Evolutionary conservation across 2,797 vertebrate species (phyloP), one percentile per base, ranked within the genome.

Genomic region (Phrynocephalus forsythii): DNA sequence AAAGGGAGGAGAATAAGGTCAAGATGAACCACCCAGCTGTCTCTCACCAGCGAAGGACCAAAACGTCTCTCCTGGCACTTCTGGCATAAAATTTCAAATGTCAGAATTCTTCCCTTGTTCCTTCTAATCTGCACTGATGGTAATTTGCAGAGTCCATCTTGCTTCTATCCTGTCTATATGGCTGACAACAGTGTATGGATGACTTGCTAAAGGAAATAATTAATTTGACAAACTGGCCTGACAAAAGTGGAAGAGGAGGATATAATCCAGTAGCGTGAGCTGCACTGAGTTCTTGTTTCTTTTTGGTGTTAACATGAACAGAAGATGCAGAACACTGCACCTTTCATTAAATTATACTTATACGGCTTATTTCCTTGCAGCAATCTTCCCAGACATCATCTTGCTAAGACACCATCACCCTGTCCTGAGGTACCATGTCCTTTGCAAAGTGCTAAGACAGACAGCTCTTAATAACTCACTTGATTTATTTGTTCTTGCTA

Each of bases 201-300:
- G 88, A 93, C 80, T 83, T 83, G 90, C 81, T 86, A 90, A 92
- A 95, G 89, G 86, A 91, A 91, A 76, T 94, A 95, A 95, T 91
- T 89, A 93, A 90, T 83, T 89, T 83, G 83, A 90, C 88, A 83
- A 82, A 87, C 56, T 75, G 67, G 30, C 24, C 50, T 71, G 72
- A 60, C 24, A 87, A 87, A 83, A 89, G 90, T 84, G 87, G 86
- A 75, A 75, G 86, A 8, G 88, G 30, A 48, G 9, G 9, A 0
- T 50, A 24, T 79, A 26, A n/a, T 50, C 38, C 80, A 79, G 0
- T 0, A 0, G 1, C 87, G 75, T 56, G 87, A 88, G 84, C 7
- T 15, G 82, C 11, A 90, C 28, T 76, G 56, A 67, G 89, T 15
- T 30, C 86, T 50, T 72, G 69, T 24, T 86, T 87, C 50, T 44